phyloP scores from a whole-genome alignment of 1,140 invertebrate species.

The Panagrolaimus sp. region DNA sequence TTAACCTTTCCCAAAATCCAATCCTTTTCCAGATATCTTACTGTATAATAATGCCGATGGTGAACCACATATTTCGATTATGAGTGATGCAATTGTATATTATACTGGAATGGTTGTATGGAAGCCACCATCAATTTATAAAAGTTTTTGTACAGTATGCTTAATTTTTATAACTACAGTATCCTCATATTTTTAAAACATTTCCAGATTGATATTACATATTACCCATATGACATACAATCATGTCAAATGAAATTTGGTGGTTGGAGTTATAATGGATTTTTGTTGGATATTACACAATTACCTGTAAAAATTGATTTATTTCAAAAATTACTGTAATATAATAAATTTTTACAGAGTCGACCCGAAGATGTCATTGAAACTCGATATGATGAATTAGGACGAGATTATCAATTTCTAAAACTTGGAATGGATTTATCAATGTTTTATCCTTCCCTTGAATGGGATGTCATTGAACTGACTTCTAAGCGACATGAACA shows the following conservation, averaged over 20 bases:
- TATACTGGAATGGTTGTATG: constrained; percentile 88
- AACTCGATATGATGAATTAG: constrained; percentile 46
- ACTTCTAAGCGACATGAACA: constrained; percentile 45
- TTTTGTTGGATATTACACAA: constrained; percentile 62
- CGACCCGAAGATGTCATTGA: constrained; percentile 45
- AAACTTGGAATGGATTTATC: constrained; percentile 57
- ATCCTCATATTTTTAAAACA: not conserved
- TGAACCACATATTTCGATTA: constrained; percentile 64
- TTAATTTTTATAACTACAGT: constrained; percentile 48
- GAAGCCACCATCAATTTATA: constrained; percentile 97
- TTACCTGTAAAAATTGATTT: too few species aligned
- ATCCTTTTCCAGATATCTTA: constrained; percentile 66
- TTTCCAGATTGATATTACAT: constrained; percentile 85
- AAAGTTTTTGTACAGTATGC: constrained; percentile 85
- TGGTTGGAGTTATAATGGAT: constrained; percentile 94
- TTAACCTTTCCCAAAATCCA: not conserved
- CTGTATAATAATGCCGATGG: constrained; percentile 63
- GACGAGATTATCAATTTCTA: constrained; percentile 53
- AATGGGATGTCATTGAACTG: constrained; percentile 80
- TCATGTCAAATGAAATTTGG: constrained; percentile 95
- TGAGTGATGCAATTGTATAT: constrained; percentile 64
- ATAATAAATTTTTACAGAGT: constrained; percentile 24
- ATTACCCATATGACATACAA: constrained; percentile 86
- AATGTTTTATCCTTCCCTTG: constrained; percentile 66
- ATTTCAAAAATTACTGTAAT: too few species aligned